Evolutionary conservation across 2,888 invertebrate species (phyloP).

Genomic region (Himalopsyche anomala): DNA sequence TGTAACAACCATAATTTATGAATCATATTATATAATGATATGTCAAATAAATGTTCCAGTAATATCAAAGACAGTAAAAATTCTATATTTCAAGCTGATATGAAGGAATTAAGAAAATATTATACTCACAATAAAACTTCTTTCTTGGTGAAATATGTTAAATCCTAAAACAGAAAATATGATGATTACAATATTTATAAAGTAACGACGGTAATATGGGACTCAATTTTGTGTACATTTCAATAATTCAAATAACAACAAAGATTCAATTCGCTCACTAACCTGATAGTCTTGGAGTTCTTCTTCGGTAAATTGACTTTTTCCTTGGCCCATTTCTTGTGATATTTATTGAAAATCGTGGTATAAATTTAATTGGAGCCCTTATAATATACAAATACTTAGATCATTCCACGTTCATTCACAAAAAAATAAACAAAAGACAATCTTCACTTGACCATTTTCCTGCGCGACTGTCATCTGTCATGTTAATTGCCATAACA

Average conservation of each 20-base stretch:
- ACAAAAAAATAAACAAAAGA: not conserved
- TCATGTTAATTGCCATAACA: not conserved
- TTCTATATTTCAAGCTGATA: too few species aligned
- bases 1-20: too few species aligned
- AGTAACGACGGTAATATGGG: not conserved
- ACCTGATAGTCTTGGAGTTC: constrained; percentile 95
- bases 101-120: constrained; percentile 39
- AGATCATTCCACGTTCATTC: not conserved
- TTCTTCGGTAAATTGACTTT: constrained; percentile 90
- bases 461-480: not conserved
- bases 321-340: constrained; percentile 85
- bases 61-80: too few species aligned
- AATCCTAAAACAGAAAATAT: constrained; percentile 81
- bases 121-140: constrained; percentile 91
- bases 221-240: not conserved
- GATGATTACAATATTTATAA: not conserved
- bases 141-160: constrained; percentile 95
- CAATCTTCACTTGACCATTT: not conserved
- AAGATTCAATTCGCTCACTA: constrained; percentile 65
- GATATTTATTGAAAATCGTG: too few species aligned
- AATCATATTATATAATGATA: too few species aligned
- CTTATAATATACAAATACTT: constrained; percentile 26
- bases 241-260: not conserved
- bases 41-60: too few species aligned
- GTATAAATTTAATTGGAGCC: not conserved